Evolutionary conservation across 2,888 invertebrate genomes (phyloP).

Genomic region (Lepeophtheirus nordmannii): DNA sequence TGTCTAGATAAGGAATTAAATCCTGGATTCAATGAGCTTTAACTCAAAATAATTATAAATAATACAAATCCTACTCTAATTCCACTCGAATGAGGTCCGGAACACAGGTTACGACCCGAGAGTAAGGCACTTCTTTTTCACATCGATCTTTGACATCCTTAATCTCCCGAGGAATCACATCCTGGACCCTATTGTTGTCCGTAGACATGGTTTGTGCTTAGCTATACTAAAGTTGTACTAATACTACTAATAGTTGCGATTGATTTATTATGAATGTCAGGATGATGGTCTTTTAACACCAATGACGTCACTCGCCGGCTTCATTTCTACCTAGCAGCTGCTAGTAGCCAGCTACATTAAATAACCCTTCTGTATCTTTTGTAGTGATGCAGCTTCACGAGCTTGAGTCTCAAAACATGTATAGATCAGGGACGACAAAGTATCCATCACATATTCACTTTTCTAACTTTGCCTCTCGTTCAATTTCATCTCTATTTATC

Average conservation of each 20-base stretch:
- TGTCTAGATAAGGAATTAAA: conserved; percentile 35
- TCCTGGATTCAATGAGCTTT: background rate
- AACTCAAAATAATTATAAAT: background rate
- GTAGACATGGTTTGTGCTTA: background rate
- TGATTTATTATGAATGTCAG: no score
- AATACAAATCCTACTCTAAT: conserved; percentile 40
- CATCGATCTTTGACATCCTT: conserved; percentile 47
- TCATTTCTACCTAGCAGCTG: no score
- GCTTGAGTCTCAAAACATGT: no score
- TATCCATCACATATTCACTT: no score
- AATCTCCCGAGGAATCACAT: conserved; percentile 49
- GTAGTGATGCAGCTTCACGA: no score
- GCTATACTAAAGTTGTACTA: no score
- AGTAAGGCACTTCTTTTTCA: conserved; percentile 45
- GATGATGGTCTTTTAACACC: no score
- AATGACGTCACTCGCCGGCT: conserved; percentile 1
- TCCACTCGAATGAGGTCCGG: conserved; percentile 48
- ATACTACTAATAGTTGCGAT: no score
- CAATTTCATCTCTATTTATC: no score
- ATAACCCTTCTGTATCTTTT: no score
- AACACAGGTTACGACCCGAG: conserved; percentile 50
- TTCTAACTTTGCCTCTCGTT: no score
- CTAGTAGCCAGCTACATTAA: background rate
- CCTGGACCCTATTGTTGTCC: conserved; percentile 31
- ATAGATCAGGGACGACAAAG: no score